phyloP scores from a whole-genome alignment of 1,140 invertebrate species.

The Alviniconcha marisindica region DNA sequence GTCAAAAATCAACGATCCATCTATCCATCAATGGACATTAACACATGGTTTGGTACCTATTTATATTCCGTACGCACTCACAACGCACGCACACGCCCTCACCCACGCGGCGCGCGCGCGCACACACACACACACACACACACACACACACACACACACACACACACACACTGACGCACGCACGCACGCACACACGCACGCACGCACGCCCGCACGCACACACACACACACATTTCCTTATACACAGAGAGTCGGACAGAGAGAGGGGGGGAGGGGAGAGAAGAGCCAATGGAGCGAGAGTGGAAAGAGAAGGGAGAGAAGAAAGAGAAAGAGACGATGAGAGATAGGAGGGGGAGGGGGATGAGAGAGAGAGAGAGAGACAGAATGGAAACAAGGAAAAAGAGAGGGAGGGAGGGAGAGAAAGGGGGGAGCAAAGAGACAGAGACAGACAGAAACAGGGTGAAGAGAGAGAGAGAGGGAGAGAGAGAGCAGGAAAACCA shows the following conservation, averaged over 20 bases:
- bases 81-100: slow-evolving; percentile 6
- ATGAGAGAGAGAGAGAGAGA: background rate
- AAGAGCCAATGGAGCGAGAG: background rate
- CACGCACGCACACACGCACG: background rate
- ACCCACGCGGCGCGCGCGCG: background rate
- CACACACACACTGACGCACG: slow-evolving; percentile 9
- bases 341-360: background rate
- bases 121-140: slow-evolving; percentile 10
- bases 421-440: background rate
- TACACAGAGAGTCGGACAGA: background rate
- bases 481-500: background rate
- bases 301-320: background rate
- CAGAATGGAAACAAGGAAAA: background rate
- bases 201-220: background rate
- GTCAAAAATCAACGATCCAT: too few species aligned
- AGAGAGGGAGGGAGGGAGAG: background rate
- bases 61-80: background rate
- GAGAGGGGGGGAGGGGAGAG: background rate
- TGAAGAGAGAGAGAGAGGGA: too few species aligned
- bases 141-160: slow-evolving; percentile 16
- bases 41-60: too few species aligned
- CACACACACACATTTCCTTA: background rate
- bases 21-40: too few species aligned
- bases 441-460: too few species aligned
- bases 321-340: background rate